phyloP scores from a whole-genome alignment of 2,797 vertebrate genomes.

The Onychomys leucogaster region DNA sequence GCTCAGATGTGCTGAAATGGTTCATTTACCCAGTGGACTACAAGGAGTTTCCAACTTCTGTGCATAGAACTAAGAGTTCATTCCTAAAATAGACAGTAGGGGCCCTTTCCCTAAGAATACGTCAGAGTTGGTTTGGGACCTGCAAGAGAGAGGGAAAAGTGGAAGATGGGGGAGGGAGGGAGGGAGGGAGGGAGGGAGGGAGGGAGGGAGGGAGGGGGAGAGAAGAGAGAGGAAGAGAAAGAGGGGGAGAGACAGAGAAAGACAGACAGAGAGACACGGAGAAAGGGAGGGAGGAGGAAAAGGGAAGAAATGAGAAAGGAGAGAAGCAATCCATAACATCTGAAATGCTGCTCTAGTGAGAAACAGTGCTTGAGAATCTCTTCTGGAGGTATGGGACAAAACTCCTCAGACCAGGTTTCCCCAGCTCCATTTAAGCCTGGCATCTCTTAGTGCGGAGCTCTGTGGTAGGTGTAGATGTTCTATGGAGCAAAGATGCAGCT shows the following conservation, averaged over 20 bases:
- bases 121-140: background rate
- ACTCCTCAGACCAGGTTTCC: background rate
- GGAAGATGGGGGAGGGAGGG: fast-evolving
- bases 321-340: background rate
- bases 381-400: background rate
- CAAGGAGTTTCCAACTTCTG: conserved; percentile 5
- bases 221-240: background rate
- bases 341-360: background rate
- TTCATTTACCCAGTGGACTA: background rate
- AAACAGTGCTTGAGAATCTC: conserved; percentile 12
- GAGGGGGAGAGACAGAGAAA: background rate
- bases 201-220: too few relatives aligned
- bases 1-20: background rate
- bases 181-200: background rate
- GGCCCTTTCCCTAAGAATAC: background rate
- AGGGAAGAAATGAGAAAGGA: background rate
- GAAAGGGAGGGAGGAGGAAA: background rate
- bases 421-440: background rate
- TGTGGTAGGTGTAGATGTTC: background rate
- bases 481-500: background rate
- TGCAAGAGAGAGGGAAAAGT: background rate
- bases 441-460: background rate
- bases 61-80: background rate
- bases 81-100: background rate
- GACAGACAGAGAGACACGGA: background rate